Evolutionary conservation across 2,797 vertebrate genomes (phyloP), one percentile per base, ranked within the genome.

Genomic region (Hydrolagus colliei): DNA sequence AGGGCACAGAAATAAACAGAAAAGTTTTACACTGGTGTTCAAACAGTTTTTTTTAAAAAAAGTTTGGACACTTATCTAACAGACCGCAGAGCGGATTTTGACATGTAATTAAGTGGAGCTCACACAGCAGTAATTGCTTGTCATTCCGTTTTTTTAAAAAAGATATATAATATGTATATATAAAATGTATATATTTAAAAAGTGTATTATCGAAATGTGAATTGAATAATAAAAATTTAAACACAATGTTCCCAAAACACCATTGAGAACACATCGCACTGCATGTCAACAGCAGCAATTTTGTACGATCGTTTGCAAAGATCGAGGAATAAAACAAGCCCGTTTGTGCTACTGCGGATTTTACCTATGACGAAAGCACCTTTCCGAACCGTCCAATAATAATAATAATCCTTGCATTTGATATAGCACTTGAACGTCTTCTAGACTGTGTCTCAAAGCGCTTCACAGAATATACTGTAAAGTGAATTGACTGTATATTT

Each of bases 211-310:
- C 6, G 41, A 52, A 52, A 52, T 52, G 41, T 71, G 79, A 84
- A 10, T 12, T 84, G 32, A 35, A 77, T 2, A 86, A 20, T 75
- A 75, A 74, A 73, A 87, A 77, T 91, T 87, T 88, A 87, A 90
- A 89, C 78, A 88, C 88, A 93, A 93, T 92, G 90, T 92, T 94
- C 86, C 88, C 91, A 89, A 91, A 91, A 89, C 93, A 94, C 93
- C 89, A 90, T 92, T 92, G 92, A 95, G 94, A 96, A 94, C 90
- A 92, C 89, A 93, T 90, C 90, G 88, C 93, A 94, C 92, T 94
- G 93, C 93, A 93, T 86, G 88, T 89, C 78, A 1, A 87, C 20
- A 89, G 79, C 89, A 22, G n/a, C 79, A 68, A 84, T 41, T 77
- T 77, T 41, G 32, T 41, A 27, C 65, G 11, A 80, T 65, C 20